phyloP scores from a whole-genome alignment of 2,888 invertebrate species.

The Apamea sordens region DNA sequence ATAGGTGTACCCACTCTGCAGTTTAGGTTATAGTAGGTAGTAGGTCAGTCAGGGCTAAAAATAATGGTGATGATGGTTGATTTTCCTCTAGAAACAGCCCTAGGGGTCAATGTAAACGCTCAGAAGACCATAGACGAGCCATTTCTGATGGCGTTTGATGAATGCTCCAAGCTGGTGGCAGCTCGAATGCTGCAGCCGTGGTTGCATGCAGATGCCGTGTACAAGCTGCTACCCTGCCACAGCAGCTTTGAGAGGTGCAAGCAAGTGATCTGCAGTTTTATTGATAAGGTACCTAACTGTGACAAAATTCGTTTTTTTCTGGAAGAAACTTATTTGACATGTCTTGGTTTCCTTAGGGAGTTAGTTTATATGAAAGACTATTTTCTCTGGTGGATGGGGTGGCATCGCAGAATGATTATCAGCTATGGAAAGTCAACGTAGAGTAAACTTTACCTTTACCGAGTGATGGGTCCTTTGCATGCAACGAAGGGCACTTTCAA shows the following conservation, averaged over 20 bases:
- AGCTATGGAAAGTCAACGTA: not conserved
- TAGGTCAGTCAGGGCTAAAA: not conserved
- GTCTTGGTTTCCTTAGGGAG: not conserved
- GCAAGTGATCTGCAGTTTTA: constrained; percentile 59
- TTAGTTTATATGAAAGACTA: not conserved
- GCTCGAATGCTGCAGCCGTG: constrained; percentile 71
- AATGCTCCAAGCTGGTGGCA: constrained; percentile 56
- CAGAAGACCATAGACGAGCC: constrained; percentile 64
- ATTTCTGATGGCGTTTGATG: constrained; percentile 70
- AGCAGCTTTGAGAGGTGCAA: constrained; percentile 40
- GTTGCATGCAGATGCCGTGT: constrained; percentile 68
- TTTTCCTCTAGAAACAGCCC: constrained; percentile 66
- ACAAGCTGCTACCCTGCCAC: constrained; percentile 57
- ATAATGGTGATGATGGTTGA: not conserved
- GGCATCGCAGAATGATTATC: not conserved
- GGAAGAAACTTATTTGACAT: not conserved
- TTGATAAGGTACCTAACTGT: constrained; percentile 65
- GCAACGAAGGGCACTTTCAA: too few species aligned
- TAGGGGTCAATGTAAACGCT: constrained; percentile 69
- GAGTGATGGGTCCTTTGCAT: not conserved
- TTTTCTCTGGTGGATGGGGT: not conserved
- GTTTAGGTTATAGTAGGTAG: not conserved
- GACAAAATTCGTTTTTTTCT: not conserved
- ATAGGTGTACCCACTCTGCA: not conserved
- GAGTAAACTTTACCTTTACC: not conserved